Evolutionary conservation across 2,888 invertebrate genomes (phyloP).

Genomic region (Hydrotaea cyrtoneurina): DNA sequence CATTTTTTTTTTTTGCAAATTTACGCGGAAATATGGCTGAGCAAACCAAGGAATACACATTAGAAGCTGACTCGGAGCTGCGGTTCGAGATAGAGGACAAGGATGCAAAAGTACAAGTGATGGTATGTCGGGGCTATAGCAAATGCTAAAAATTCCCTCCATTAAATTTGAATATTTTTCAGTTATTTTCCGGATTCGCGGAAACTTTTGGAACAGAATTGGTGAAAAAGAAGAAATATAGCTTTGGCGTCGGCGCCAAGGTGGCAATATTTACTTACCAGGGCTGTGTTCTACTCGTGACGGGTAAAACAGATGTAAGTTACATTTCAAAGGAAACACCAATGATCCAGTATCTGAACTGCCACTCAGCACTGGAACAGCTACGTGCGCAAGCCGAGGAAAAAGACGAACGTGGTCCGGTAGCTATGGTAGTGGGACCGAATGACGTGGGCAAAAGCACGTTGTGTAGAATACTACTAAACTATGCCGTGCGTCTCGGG

Average conservation of each 20-base stretch:
- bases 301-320: constrained; percentile 94
- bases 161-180: constrained; percentile 62
- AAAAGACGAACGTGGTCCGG: constrained; percentile 87
- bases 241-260: constrained; percentile 94
- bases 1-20: background rate
- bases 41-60: constrained; percentile 83
- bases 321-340: constrained; percentile 98
- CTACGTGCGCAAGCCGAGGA: constrained; percentile 91
- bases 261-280: constrained; percentile 98
- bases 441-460: constrained; percentile 98
- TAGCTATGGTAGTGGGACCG: constrained; percentile 95
- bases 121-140: constrained; percentile 81
- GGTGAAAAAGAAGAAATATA: constrained; percentile 94
- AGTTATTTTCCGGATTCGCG: constrained; percentile 94
- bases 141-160: background rate
- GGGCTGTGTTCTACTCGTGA: constrained; percentile 92
- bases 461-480: constrained; percentile 91
- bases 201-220: constrained; percentile 98
- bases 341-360: constrained; percentile 96
- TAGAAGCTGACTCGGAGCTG: constrained; percentile 94
- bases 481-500: constrained; percentile 96
- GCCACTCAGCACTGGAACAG: constrained; percentile 96
- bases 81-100: constrained; percentile 96
- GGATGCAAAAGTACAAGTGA: constrained; percentile 90
- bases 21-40: constrained; percentile 70